Evolutionary conservation across 1,140 invertebrate genomes (phyloP), one percentile per base, ranked within the genome.

Genomic region (Neodiprion lecontei): DNA sequence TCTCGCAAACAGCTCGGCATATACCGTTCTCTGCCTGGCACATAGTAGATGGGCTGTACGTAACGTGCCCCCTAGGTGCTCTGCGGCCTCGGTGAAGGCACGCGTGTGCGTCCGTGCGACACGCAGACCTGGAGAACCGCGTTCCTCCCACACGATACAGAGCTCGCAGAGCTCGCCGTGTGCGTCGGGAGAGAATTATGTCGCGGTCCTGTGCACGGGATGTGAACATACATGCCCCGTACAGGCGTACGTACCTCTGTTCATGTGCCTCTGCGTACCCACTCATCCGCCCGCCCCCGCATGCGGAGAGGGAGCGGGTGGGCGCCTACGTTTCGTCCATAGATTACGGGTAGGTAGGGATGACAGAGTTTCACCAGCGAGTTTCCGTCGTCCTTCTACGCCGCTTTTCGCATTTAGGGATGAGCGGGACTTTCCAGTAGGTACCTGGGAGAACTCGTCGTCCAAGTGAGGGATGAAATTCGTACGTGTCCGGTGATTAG

Each of bases 1-100:
- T 61, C 53, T 61, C 53, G 53, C 53, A 61, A 61, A 61, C 53
- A 61, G 53, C 53, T 61, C 53, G 53, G 53, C n/a, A 61, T 61
- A 61, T 61, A 61, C 11, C 53, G 11, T 0, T 61, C 53, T 17
- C 11, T 61, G 53, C 28, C 28, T 61, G n/a, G 11, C n/a, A 61
- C n/a, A 12, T 61, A 9, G 53, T 61, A 61, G 53, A 61, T 61
- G 53, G 53, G 3, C 53, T 61, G 53, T 61, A 61, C n/a, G 53
- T 61, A 61, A 61, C 53, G n/a, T 61, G 53, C 53, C 53, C 53
- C 53, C 53, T 61, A 61, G 53, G 53, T 61, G 53, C 53, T 61
- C 53, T 61, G 53, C 53, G 53, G 53, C 53, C 53, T 61, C 11
- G 53, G 53, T 9, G 9, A 14, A 61, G 11, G 53, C n/a, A 61